Evolutionary conservation across 2,113 vertebrate genomes (phyloP).

Genomic region (Clinocottus analis): DNA sequence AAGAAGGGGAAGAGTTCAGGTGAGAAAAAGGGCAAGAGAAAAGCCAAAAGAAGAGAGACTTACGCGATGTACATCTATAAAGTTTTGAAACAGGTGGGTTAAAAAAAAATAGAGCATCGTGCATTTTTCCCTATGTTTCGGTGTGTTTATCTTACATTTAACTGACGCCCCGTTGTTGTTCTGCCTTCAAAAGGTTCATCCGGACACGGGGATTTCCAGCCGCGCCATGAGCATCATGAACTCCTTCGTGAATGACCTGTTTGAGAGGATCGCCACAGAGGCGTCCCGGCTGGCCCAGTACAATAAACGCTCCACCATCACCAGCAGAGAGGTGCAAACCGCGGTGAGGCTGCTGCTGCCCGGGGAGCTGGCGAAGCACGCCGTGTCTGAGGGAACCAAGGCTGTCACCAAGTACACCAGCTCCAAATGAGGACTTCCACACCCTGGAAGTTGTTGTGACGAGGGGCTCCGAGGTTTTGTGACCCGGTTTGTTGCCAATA

Average conservation of each 20-base stretch:
- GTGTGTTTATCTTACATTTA: too few species aligned
- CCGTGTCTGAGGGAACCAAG: slow-evolving; percentile 85
- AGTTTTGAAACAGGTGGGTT: slow-evolving; percentile 83
- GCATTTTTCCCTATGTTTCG: not conserved
- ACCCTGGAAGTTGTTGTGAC: rapidly evolving
- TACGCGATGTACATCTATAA: slow-evolving; percentile 87
- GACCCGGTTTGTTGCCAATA: slow-evolving; percentile 23
- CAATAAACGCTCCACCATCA: slow-evolving; percentile 86
- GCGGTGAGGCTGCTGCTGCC: slow-evolving; percentile 84
- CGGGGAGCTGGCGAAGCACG: slow-evolving; percentile 85
- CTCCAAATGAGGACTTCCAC: slow-evolving; percentile 75
- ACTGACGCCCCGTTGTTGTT: not conserved
- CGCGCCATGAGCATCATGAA: slow-evolving; percentile 87
- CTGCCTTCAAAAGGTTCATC: slow-evolving; percentile 74
- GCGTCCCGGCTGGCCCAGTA: slow-evolving; percentile 84
- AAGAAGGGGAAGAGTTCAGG: slow-evolving; percentile 78
- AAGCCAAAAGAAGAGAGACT: slow-evolving; percentile 79
- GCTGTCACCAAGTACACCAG: slow-evolving; percentile 87
- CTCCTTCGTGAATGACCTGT: slow-evolving; percentile 86
- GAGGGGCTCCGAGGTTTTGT: not conserved
- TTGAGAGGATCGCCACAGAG: slow-evolving; percentile 84
- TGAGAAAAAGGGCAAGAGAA: slow-evolving; percentile 79
- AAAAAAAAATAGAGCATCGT: not conserved
- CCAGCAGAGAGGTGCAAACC: slow-evolving; percentile 84
- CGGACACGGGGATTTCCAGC: slow-evolving; percentile 85